These are phyloP conservation scores for Oncorhynchus tshawytscha DNA, from an alignment of 2,113 vertebrate genomes.

Conservation along the genomic window DNA sequence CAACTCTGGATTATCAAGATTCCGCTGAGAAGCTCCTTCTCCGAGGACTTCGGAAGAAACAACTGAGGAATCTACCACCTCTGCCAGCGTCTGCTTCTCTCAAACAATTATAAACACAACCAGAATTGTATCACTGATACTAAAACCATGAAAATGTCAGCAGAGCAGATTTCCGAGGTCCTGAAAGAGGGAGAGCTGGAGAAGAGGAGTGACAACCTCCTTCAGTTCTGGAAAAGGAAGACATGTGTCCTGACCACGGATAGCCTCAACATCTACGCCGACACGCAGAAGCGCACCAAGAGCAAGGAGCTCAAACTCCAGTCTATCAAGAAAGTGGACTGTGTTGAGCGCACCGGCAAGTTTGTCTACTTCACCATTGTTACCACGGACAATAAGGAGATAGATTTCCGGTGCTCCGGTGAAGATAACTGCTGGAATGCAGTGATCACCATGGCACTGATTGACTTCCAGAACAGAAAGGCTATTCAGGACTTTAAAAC, in stretches of 20 bases:
- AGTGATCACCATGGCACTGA: conserved; percentile 93
- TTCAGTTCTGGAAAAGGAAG: conserved; percentile 96
- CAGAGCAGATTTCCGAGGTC: conserved; percentile 70
- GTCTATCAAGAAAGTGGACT: conserved; percentile 91
- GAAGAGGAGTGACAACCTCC: conserved; percentile 91
- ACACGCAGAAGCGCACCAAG: conserved; percentile 80
- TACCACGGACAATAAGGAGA: conserved; percentile 92
- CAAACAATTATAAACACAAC: neutral
- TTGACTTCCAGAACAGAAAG: conserved; percentile 93
- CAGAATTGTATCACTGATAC: neutral
- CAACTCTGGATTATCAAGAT: conserved; percentile 52
- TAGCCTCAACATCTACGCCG: conserved; percentile 86
- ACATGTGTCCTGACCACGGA: conserved; percentile 90
- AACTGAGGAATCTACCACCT: neutral
- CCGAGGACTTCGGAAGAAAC: conserved; percentile 32
- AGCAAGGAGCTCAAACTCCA: conserved; percentile 90
- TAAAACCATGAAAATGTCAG: conserved; percentile 79
- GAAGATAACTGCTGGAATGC: conserved; percentile 92
- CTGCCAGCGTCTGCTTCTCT: neutral
- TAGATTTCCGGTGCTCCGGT: conserved; percentile 91
- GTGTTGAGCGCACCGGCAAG: conserved; percentile 93
- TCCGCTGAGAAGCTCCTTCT: conserved; percentile 35
- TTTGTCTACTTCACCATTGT: conserved; percentile 98
- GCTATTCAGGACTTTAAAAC: conserved; percentile 90
- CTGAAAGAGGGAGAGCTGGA: conserved; percentile 94